phyloP scores from a whole-genome alignment of 2,888 invertebrate genomes.

The Homarus gammarus region DNA sequence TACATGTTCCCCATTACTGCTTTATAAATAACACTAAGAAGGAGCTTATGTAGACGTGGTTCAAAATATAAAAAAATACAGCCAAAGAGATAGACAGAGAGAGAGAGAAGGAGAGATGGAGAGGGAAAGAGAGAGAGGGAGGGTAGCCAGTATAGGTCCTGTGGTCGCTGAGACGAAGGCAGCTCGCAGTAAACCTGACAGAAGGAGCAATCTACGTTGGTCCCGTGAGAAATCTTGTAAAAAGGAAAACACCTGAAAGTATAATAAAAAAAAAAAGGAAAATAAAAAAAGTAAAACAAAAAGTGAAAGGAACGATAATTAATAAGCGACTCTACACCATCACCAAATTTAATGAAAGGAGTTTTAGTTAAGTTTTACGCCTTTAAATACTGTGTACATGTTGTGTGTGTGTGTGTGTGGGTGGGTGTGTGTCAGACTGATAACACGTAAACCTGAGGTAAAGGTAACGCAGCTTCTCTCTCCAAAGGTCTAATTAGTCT shows the following conservation, averaged over 20 bases:
- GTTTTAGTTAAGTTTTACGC: too few relatives aligned
- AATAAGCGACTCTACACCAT: neutral
- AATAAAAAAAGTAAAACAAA: neutral
- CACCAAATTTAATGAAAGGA: too few relatives aligned
- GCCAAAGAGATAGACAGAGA: slow-evolving; percentile 10
- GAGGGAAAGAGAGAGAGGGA: slow-evolving; percentile 20
- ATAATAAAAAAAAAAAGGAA: neutral
- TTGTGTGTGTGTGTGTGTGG: too few relatives aligned
- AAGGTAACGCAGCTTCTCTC: too few relatives aligned
- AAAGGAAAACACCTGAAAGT: neutral
- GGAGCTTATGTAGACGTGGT: neutral
- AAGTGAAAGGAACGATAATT: slow-evolving; percentile 1
- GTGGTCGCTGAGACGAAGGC: neutral
- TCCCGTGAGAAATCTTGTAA: slow-evolving; percentile 25
- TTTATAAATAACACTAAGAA: neutral
- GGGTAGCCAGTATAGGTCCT: neutral
- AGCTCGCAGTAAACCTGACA: neutral
- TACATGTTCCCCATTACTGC: too few relatives aligned
- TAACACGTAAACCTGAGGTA: too few relatives aligned
- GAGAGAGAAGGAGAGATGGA: slow-evolving; percentile 37
- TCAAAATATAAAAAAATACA: neutral
- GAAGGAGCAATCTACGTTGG: neutral
- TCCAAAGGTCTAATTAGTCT: too few relatives aligned
- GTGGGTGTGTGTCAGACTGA: too few relatives aligned
- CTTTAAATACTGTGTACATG: too few relatives aligned